Evolutionary conservation across 2,797 vertebrate species (phyloP), one percentile per base, ranked within the genome.

Genomic region (Girardinus metallicus): DNA sequence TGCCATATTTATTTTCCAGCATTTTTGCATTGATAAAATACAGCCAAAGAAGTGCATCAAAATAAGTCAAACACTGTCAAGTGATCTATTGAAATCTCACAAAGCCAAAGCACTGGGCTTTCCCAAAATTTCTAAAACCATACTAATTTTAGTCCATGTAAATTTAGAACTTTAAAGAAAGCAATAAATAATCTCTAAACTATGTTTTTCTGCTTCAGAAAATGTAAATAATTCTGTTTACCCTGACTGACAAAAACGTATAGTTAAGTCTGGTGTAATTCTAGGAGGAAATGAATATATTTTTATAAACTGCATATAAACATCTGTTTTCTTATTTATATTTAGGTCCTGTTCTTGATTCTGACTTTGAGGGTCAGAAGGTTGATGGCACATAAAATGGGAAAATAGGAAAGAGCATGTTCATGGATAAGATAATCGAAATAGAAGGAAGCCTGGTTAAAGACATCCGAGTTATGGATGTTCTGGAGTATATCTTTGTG

Each of bases 401-500:
- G 29, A 13, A 43, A 11, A 51, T 23, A 16, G 55, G 13, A 64
- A 13, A 43, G 39, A 49, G 57, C n/a, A 73, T n/a, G 29, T 16
- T 53, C 39, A 72, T 8, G 46, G 23, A 62, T 2, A n/a, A 70
- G 26, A 41, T 47, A 23, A 43, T 44, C 26, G 29, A 75, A 29
- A 39, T 29, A 31, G 16, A 29, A 47, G 21, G 41, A n/a, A 26
- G 43, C 34, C 44, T 51, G 39, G 60, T 70, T 75, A 55, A 49
- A 51, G 41, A 55, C 0, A 6, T 43, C 47, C 46, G 70, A 74
- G 36, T 34, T 60, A 60, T 74, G 74, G 68, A 53, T 73, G 41
- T 55, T 9, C 66, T 73, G 21, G 44, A 73, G 73, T 66, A 74
- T 66, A 39, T 79, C 68, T 64, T 73, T 43, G 43, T 46, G 36